Base-by-base conservation (phyloP, 2,888 invertebrate genomes). In the Microchrysa polita region DNA sequence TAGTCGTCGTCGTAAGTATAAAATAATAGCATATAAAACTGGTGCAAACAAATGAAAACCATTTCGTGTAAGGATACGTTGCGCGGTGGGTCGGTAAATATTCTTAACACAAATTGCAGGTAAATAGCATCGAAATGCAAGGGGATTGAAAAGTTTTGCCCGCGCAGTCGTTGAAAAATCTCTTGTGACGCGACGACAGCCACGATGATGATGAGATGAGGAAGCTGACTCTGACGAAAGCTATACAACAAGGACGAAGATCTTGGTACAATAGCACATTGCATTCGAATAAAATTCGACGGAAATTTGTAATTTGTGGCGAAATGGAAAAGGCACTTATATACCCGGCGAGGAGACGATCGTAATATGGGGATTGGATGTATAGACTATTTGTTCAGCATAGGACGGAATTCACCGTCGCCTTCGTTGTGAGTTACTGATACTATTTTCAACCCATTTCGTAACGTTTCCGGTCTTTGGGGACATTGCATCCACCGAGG, bases 11-110 rank as follows among this genome's bases (percentile, higher is more conserved):
- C 42, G 40, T 34, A 69, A 69, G 69, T 14, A 69, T 69, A 23
- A 69, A 57, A 69, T 69, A 69, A 69, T 69, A 55, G 69, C 69
- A 57, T 69, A n/a, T n/a, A 57, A 69, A 69, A 69, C 69, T 69
- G 69, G 57, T 48, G 65, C 69, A 69, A 69, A 69, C 69, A 69
- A 69, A 40, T 5, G 55, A 40, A 69, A 55, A 34, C 18, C 55
- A 34, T 55, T 55, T n/a, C n/a, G n/a, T n/a, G n/a, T n/a, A n/a
- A n/a, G n/a, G n/a, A n/a, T n/a, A n/a, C n/a, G n/a, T n/a, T n/a
- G n/a, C 40, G 69, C 57, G 69, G 69, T 55, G 2, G 27, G 27
- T 34, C 7, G 27, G 27, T 34, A 69, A 55, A 69, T 57, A 57
- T 57, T 69, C 69, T 69, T 57, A 40, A 55, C 55, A 69, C 57